Evolutionary conservation across 2,797 vertebrate species (phyloP).

Genomic region (Chelon labrosus): DNA sequence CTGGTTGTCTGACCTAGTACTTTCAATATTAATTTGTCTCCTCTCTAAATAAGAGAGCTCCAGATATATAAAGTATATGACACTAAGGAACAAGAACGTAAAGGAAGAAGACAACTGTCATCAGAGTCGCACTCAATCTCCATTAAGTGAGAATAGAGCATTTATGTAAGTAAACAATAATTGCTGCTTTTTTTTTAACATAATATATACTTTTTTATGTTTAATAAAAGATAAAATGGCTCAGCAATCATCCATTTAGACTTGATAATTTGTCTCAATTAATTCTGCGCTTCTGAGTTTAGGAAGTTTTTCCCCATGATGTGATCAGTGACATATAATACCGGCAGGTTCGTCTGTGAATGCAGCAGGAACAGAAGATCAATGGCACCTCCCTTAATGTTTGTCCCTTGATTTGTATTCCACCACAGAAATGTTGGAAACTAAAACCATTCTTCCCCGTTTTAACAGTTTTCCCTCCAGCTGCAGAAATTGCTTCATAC

Average conservation of each 20-base stretch:
- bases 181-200: constrained; percentile 2
- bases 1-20: constrained; percentile 1
- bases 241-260: constrained; percentile 52
- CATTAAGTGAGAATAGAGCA: not conserved
- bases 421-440: constrained; percentile 48
- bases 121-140: constrained; percentile 32
- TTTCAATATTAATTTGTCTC: not conserved
- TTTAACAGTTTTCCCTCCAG: constrained; percentile 64
- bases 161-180: not conserved
- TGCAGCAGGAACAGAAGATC: constrained; percentile 49
- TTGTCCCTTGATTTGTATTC: constrained; percentile 51
- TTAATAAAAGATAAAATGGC: constrained; percentile 56
- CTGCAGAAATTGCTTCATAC: constrained; percentile 77
- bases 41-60: constrained; percentile 4
- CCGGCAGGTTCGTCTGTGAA: constrained; percentile 57
- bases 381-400: constrained; percentile 33
- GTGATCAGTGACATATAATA: constrained; percentile 56
- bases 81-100: not conserved
- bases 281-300: constrained; percentile 22
- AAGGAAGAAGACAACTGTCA: constrained; percentile 11
- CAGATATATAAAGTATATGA: constrained; percentile 9
- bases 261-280: constrained; percentile 19
- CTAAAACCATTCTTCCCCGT: constrained; percentile 49
- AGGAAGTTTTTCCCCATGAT: constrained; percentile 37
- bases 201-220: constrained; percentile 27